Evolutionary conservation across 2,888 invertebrate genomes (phyloP), one percentile per base, ranked within the genome.

Genomic region (Drosophila yooni): DNA sequence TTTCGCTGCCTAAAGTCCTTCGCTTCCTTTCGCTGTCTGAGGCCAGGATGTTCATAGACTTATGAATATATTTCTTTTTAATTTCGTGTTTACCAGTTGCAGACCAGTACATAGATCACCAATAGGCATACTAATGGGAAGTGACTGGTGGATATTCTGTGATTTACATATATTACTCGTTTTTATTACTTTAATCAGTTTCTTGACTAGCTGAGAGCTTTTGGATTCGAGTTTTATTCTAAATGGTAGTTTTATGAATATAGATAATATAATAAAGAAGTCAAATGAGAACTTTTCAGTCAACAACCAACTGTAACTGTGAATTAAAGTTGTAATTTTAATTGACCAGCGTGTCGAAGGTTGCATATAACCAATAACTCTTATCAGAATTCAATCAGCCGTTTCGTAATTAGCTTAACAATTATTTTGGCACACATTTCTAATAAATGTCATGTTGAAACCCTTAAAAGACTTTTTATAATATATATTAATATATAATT

Each of bases 51-150:
- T 67, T 64, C 7, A 67, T 43, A 34, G 50, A 51, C 34, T 43
- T 34, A 25, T 15, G 33, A 27, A 54, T 67, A 40, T 50, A 50
- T 48, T 33, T 54, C 27, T 46, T 66, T 53, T 36, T 38, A 52
- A 66, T 53, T 64, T 67, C 13, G 4, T 27, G n/a, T n/a, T 5
- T 10, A 29, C 36, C 15, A 51, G 36, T 15, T 50, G 29, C 29
- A 50, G 27, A 3, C n/a, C n/a, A 60, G 50, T 29, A 51, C 15
- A 29, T 11, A 50, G 15, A 50, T 51, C n/a, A 50, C 21, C 21
- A 11, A 29, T 31, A 31, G n/a, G 6, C 40, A 15, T 10, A 60
- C 11, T 50, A 13, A 5, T 21, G 2, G 3, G 10, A 13, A 3
- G 38, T 31, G 29, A 25, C 15, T 18, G 15, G 1, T 11, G 15